Evolutionary conservation across 2,113 vertebrate genomes (phyloP), one percentile per base, ranked within the genome.

Genomic region (Nothobranchius kuhntae): DNA sequence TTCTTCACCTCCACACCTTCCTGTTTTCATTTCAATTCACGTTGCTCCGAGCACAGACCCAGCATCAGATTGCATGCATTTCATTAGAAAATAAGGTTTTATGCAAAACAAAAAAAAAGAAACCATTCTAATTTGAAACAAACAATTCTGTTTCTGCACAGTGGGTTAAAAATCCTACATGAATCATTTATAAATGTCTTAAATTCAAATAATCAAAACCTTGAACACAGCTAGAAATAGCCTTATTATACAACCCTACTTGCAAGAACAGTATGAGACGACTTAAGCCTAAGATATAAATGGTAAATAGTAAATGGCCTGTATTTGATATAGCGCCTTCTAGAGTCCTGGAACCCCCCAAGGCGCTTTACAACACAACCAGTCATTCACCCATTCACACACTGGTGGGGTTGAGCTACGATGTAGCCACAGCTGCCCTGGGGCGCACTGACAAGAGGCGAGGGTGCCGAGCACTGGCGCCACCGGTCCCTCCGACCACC

Each of bases 111-210:
- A 40, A 9, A 40, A 6, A 1, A 9, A 3, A 40, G 4, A 40
- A 40, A 40, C 7, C 7, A 7, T 38, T 38, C 7, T 7, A 6
- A 6, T 38, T 38, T 38, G 36, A 0, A 38, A 38, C 7, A 6
- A 70, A 73, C 63, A 38, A 0, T 40, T 44, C 7, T 30, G 36
- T 17, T 60, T 64, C 46, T 45, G n/a, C 35, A n/a, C 46, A 47
- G 60, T n/a, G 48, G 65, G 67, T 68, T 73, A 62, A 76, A 56
- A 81, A 80, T 68, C 73, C 53, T 52, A 50, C 48, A 53, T 17
- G 9, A 35, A 64, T 56, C 35, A 36, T 48, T 46, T 26, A 4
- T 42, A 26, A 21, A 38, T n/a, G 30, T 44, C 63, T 35, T 24
- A 2, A 59, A 71, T 56, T 56, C 30, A 55, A 71, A 78, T 63